Base-by-base conservation (phyloP, 2,113 vertebrate species). In the Potamarius usumacintae region DNA sequence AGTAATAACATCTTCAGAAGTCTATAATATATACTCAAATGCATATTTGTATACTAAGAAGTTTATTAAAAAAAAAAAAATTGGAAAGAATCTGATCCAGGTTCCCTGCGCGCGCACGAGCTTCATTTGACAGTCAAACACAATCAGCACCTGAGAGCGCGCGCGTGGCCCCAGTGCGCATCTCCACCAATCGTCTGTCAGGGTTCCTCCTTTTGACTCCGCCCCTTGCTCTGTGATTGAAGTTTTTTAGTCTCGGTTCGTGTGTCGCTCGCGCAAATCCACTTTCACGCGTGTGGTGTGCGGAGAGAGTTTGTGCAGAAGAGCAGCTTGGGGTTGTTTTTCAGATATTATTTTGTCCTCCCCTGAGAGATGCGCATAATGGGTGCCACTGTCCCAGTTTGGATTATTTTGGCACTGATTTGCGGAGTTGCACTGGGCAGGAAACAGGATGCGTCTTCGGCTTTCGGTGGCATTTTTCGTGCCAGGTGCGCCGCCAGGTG, bases 401-500 rank as follows among this genome's bases (percentile, higher is more conserved):
- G 96, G 94, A 94, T 96, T 94, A 93, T 94, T 86, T 90, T 94
- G 55, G 93, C 93, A 82, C 92, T 92, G 87, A 88, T 92, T 93
- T 93, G 91, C 91, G 86, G 91, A 0, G 90, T 90, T 11, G 72
- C 86, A 25, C 92, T 92, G 15, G 92, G 94, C 77, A 96, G 93
- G 85, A 94, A 89, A 67, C 94, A 93, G 88, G 96, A 96, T 5
- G 95, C 96, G 85, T 91, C 92, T 65, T 92, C 94, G 85, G 92
- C 93, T 85, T 63, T 94, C 7, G 91, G 92, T 85, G 94, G 94
- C 53, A 90, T 96, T 17, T 94, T 91, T 90, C 91, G 94, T 84
- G 97, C 96, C 84, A 93, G 96, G 92, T 98, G 97, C 90, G 93
- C 95, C 76, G 96, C 97, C 90, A 95, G 97, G 91, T 98, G 97